phyloP scores from a whole-genome alignment of 2,113 vertebrate species.

The Columba livia region DNA sequence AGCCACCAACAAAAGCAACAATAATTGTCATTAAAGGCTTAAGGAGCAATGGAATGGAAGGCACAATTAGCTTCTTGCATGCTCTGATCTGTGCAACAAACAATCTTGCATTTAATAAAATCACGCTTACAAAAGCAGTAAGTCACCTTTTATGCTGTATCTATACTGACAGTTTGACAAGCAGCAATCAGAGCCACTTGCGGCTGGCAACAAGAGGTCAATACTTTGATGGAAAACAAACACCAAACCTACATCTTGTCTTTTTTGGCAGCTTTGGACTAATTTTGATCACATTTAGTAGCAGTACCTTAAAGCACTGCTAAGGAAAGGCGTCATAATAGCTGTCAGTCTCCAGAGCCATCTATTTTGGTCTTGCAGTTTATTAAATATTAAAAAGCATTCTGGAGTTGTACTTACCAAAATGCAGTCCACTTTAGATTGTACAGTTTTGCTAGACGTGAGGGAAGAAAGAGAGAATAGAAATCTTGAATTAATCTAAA shows the following conservation, averaged over 20 bases:
- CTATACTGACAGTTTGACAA: neutral
- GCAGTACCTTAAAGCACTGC: neutral
- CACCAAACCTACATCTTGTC: neutral
- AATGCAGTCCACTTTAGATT: slow-evolving; percentile 98
- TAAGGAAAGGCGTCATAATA: neutral
- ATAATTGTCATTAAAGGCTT: neutral
- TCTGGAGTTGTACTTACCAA: slow-evolving; percentile 87
- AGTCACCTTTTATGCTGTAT: neutral
- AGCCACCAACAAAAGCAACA: neutral
- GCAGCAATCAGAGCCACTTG: neutral
- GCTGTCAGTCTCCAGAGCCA: neutral
- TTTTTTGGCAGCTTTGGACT: neutral
- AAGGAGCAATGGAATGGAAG: neutral
- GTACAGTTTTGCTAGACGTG: slow-evolving; percentile 94
- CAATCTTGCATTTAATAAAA: neutral
- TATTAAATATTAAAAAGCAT: slow-evolving; percentile 52
- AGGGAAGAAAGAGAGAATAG: slow-evolving; percentile 70
- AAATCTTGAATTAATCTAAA: slow-evolving; percentile 60
- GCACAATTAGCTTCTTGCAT: neutral
- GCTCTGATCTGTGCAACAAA: neutral
- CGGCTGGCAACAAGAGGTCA: neutral
- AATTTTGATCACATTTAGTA: neutral
- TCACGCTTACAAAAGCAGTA: neutral
- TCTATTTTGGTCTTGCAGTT: slow-evolving; percentile 7
- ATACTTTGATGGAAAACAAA: neutral